Base-by-base conservation (phyloP, 2,113 vertebrate species). In the Pagrus major region DNA sequence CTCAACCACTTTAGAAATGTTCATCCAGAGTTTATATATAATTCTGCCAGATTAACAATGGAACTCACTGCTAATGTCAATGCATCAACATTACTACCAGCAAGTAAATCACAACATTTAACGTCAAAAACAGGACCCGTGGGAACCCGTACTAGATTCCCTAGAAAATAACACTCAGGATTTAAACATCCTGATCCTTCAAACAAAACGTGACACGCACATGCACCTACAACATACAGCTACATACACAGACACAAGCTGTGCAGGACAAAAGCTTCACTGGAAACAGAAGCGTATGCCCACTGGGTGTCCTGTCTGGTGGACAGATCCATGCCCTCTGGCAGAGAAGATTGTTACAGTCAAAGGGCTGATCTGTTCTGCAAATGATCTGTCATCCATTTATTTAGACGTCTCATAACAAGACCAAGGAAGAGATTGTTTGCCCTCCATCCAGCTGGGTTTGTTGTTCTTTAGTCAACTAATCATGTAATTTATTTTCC, bases 401-500 rank as follows among this genome's bases (percentile, higher is more conserved):
- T 49, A 74, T 73, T 68, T 52, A 37, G 25, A 78, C n/a, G 6
- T 72, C 27, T 63, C 29, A 54, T 52, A 78, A 80, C 42, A 55
- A 56, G 52, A 79, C 21, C 11, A 23, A 69, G 1, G 1, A n/a
- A 71, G 41, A 56, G 14, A 23, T 31, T 68, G 65, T 72, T n/a
- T 80, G 37, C 25, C 29, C 44, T 69, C 20, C 5, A 12, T 84
- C 39, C 69, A 78, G 41, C 46, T 56, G 46, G 5, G 56, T 81
- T 87, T 84, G 64, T 79, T 89, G 56, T 85, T 86, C 42, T 81
- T 76, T 20, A 84, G 64, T 70, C 52, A 66, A 37, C 54, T 47
- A 66, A 71, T 63, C 27, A 33, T 70, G 41, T 47, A 20, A 68
- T 76, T 83, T 49, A 61, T 35, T 46, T 25, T 66, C 37, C 54